Conservation (phyloP, 2,888 invertebrate species). For the Galerucella pusilla region DNA sequence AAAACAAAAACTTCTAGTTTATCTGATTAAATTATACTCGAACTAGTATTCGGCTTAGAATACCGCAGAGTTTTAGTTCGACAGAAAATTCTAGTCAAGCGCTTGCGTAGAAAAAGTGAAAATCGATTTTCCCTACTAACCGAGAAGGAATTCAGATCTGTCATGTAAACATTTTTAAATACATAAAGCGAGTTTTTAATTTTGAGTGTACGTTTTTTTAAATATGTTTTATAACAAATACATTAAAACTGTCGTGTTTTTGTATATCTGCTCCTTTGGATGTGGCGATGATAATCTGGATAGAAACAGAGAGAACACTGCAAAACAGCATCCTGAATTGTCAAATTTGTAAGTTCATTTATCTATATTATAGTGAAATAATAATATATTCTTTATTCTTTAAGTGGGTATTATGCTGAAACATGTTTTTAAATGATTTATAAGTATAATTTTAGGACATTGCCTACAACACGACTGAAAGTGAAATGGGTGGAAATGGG, state of each 20-base stretch:
- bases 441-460: no score
- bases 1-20: constrained; percentile 9
- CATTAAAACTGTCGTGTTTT: constrained; percentile 46
- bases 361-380: constrained; percentile 2
- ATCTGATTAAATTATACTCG: neutral
- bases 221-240: constrained; percentile 48
- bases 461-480: no score
- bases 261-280: constrained; percentile 47
- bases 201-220: constrained; percentile 21
- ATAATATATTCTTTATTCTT: no score
- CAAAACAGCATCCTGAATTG: constrained; percentile 58
- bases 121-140: constrained; percentile 40
- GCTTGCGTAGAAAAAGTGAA: constrained; percentile 33
- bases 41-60: neutral
- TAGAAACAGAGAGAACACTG: constrained; percentile 46
- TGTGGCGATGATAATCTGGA: constrained; percentile 47
- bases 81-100: constrained; percentile 1
- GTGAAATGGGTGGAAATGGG: no score
- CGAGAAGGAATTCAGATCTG: constrained; percentile 15
- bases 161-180: constrained; percentile 28
- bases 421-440: no score
- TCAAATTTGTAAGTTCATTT: constrained; percentile 54
- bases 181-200: constrained; percentile 17
- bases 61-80: neutral
- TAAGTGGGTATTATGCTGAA: neutral